phyloP scores from a whole-genome alignment of 1,140 invertebrate species.

The Lethrus apterus region DNA sequence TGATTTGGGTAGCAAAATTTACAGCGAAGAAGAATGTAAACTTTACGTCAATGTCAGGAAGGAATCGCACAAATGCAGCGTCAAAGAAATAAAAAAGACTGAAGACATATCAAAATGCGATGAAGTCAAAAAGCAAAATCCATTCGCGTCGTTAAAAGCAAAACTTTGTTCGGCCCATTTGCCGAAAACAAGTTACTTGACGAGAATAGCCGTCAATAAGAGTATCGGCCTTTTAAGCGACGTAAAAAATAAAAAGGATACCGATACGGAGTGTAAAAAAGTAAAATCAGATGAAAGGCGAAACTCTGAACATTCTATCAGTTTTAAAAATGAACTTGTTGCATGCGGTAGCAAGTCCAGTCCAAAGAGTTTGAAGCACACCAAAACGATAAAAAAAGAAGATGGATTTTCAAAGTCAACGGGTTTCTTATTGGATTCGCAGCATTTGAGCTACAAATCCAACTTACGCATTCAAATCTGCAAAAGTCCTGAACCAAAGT shows the following conservation, averaged over 20 bases:
- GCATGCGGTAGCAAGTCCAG: constrained; percentile 15
- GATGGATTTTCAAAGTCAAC: constrained; percentile 36
- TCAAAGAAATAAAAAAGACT: constrained; percentile 32
- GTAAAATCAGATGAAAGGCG: constrained; percentile 16
- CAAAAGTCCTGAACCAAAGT: constrained; percentile 23
- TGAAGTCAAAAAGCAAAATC: constrained; percentile 35
- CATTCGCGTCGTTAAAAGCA: constrained; percentile 37
- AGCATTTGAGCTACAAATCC: constrained; percentile 14
- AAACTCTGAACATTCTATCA: constrained; percentile 17
- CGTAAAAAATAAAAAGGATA: constrained; percentile 13
- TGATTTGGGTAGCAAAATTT: constrained; percentile 25
- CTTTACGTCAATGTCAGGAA: constrained; percentile 17
- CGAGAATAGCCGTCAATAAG: constrained; percentile 39
- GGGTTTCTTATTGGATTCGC: constrained; percentile 32
- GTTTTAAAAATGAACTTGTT: constrained; percentile 19
- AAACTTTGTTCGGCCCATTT: constrained; percentile 42
- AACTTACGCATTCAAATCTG: constrained; percentile 40
- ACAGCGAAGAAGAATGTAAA: constrained; percentile 21
- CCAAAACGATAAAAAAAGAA: constrained; percentile 22
- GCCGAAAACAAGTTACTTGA: constrained; percentile 39
- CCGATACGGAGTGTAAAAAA: constrained; percentile 16
- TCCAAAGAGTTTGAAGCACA: constrained; percentile 29
- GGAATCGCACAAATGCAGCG: not conserved
- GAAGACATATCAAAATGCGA: constrained; percentile 34
- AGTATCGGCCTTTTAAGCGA: constrained; percentile 29